A percentile compares a stretch with the other conserved stretches of the same genome.
phyloP scores from a whole-genome alignment of 2,113 vertebrate genomes.

The Strix uralensis region DNA sequence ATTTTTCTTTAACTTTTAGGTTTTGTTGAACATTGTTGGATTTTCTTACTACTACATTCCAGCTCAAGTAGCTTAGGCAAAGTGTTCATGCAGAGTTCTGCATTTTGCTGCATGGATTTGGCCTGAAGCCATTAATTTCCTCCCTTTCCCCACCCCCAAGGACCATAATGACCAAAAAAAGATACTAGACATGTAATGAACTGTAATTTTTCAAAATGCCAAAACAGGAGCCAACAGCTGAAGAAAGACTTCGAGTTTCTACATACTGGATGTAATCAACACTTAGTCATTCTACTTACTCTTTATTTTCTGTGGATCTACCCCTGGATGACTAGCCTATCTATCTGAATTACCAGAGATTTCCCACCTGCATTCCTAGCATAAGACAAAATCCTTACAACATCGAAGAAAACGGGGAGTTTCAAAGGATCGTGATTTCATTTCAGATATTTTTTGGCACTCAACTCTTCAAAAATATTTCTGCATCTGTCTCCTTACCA shows the following conservation, averaged over 20 bases:
- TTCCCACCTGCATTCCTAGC: not conserved
- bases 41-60: not conserved
- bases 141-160: not conserved
- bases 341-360: not conserved
- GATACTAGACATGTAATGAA: not conserved
- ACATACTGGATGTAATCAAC: not conserved
- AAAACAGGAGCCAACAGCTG: not conserved
- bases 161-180: not conserved
- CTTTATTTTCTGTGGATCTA: not conserved
- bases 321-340: not conserved
- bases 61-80: not conserved
- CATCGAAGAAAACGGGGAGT: not conserved
- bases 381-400: not conserved
- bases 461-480: not conserved
- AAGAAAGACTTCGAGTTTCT: not conserved
- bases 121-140: not conserved
- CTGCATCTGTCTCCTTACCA: not conserved
- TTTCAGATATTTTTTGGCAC: not conserved
- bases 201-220: not conserved
- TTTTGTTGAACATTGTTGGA: not conserved
- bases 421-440: not conserved
- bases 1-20: not conserved
- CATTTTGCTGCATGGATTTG: not conserved
- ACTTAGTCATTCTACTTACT: not conserved
- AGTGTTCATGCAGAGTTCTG: not conserved